Base-by-base conservation (phyloP, 2,888 invertebrate species). In the Dione juno region DNA sequence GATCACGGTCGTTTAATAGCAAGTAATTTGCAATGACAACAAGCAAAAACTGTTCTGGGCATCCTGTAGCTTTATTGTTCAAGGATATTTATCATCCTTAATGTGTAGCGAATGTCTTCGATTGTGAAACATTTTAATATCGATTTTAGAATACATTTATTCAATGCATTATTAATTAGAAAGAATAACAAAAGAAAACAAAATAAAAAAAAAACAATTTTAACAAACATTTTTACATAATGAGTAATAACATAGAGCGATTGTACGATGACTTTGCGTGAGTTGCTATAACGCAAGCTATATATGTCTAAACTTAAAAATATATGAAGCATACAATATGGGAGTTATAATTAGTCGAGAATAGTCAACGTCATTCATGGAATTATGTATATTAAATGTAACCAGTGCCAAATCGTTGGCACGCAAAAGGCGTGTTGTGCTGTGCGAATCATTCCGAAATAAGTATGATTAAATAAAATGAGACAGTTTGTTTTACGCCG, bases 351-450 rank as follows among this genome's bases (percentile, higher is more conserved):
- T 54, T 35, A 57, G 8, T 19, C 19, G 16, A 21, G 28, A 61
- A 43, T 43, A n/a, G 28, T n/a, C n/a, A 45, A 61, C 43, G 43
- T 45, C 28, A 61, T 61, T 19, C 11, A 28, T 37, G n/a, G 19
- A 64, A 50, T 5, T 48, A 45, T 45, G 40, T 14, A 57, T 59
- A 67, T 66, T 72, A 67, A 73, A 73, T 53, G 63, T 54, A 73
- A 66, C 70, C 65, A 70, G 57, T 69, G 67, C 45, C 66, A 71
- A 67, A 66, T 58, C 54, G n/a, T 59, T 9, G 53, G 77, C 86
- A 84, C 87, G 85, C 84, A 79, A 86, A 78, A 83, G 86, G 86
- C 80, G 86, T 82, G 83, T 66, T 73, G 28, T 10, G n/a, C n/a
- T 35, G 69, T 48, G 52, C 70, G 64, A 71, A 73, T 74, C 65